Evolutionary conservation across 2,113 vertebrate genomes (phyloP).

Genomic region (Lycaon pictus): DNA sequence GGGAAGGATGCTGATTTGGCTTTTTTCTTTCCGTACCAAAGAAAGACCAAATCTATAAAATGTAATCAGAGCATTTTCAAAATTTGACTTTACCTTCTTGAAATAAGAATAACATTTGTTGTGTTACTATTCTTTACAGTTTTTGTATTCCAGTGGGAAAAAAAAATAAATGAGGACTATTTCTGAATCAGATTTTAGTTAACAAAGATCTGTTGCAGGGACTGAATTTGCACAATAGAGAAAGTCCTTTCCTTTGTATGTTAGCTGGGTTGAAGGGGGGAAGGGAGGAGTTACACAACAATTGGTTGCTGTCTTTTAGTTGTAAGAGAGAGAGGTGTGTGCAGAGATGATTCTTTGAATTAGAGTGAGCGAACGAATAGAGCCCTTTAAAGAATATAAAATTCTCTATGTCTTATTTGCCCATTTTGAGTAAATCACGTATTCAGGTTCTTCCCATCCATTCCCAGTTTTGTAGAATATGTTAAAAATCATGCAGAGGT

Average conservation of each 20-base stretch:
- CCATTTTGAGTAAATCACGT: slow-evolving; percentile 65
- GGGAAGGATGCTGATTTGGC: slow-evolving; percentile 40
- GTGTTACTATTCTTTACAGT: slow-evolving; percentile 63
- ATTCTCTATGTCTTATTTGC: slow-evolving; percentile 66
- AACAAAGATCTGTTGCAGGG: slow-evolving; percentile 74
- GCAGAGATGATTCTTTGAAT: slow-evolving; percentile 14
- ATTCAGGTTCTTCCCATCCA: slow-evolving; percentile 82
- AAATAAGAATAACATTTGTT: slow-evolving; percentile 51
- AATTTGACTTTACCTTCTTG: slow-evolving; percentile 60
- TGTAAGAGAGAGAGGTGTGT: slow-evolving; percentile 60
- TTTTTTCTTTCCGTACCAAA: slow-evolving; percentile 13
- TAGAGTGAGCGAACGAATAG: not conserved
- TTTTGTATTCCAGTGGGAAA: slow-evolving; percentile 35
- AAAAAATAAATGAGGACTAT: slow-evolving; percentile 43
- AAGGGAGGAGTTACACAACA: slow-evolving; percentile 81
- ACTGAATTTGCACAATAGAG: slow-evolving; percentile 85
- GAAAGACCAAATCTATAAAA: slow-evolving; percentile 56
- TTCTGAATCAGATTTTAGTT: slow-evolving; percentile 49
- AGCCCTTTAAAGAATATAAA: slow-evolving; percentile 52
- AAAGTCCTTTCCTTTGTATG: slow-evolving; percentile 87
- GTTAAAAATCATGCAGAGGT: slow-evolving; percentile 60
- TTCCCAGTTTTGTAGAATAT: slow-evolving; percentile 74
- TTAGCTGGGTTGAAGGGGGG: slow-evolving; percentile 79
- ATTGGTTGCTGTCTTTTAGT: slow-evolving; percentile 68
- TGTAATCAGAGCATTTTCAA: slow-evolving; percentile 46